A percentile compares a stretch with the other conserved stretches of the same genome.
Evolutionary conservation across 1,140 invertebrate genomes (phyloP).

Genomic region (Lerema accius): DNA sequence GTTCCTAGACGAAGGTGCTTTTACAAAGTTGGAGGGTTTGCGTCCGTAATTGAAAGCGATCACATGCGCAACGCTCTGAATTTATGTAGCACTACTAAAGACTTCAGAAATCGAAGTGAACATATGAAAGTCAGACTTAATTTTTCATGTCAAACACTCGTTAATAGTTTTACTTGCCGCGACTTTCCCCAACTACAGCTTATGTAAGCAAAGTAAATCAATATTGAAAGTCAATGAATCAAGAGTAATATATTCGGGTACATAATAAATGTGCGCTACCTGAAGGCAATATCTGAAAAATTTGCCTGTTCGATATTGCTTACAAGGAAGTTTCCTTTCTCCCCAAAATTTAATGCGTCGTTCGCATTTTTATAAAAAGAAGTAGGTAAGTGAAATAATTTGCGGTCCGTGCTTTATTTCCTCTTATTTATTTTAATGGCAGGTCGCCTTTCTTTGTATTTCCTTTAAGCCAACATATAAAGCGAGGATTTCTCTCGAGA

Average conservation of each 20-base stretch:
- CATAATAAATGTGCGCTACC: constrained; percentile 83
- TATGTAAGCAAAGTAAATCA: constrained; percentile 82
- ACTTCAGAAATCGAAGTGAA: constrained; percentile 39
- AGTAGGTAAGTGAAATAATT: constrained; percentile 82
- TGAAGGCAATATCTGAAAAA: constrained; percentile 83
- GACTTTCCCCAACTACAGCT: constrained; percentile 74
- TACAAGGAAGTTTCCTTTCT: constrained; percentile 82
- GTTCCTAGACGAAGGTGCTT: constrained; percentile 9
- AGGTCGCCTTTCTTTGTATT: constrained; percentile 72
- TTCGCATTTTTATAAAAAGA: constrained; percentile 82
- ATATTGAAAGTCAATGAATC: constrained; percentile 82
- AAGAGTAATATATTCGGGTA: constrained; percentile 83
- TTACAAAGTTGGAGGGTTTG: constrained; percentile 18
- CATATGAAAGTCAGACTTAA: constrained; percentile 55
- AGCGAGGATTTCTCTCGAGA: constrained; percentile 55
- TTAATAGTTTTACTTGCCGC: constrained; percentile 53
- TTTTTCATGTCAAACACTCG: constrained; percentile 68
- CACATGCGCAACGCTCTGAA: background rate
- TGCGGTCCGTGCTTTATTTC: constrained; percentile 78
- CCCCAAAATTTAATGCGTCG: constrained; percentile 82
- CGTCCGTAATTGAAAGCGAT: constrained; percentile 12
- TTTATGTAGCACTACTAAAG: constrained; percentile 7
- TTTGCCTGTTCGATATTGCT: constrained; percentile 82
- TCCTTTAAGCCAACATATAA: constrained; percentile 59
- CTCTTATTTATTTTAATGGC: constrained; percentile 82